Evolutionary conservation across 2,888 invertebrate genomes (phyloP).

Genomic region (Apeira syringaria): DNA sequence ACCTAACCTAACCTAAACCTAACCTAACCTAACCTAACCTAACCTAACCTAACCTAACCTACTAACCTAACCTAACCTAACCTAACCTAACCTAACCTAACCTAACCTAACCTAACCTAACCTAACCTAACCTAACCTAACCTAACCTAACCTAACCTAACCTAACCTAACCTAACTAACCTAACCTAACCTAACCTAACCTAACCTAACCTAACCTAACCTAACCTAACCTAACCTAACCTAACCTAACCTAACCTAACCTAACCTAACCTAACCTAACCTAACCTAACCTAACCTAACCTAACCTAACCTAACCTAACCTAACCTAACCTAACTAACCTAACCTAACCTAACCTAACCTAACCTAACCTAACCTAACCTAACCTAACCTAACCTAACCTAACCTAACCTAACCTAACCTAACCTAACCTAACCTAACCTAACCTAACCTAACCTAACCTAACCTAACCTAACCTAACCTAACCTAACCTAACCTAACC

Average conservation of each 20-base stretch:
- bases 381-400: slow-evolving; percentile 26
- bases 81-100: slow-evolving; percentile 19
- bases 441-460: slow-evolving; percentile 25
- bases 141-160: slow-evolving; percentile 18
- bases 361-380: slow-evolving; percentile 29
- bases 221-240: slow-evolving; percentile 10
- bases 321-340: slow-evolving; percentile 8
- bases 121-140: slow-evolving; percentile 20
- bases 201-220: slow-evolving; percentile 13
- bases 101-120: slow-evolving; percentile 19
- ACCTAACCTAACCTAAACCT: slow-evolving; percentile 9
- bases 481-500: slow-evolving; percentile 24
- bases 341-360: slow-evolving; percentile 28
- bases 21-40: slow-evolving; percentile 24
- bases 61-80: slow-evolving; percentile 23
- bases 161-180: slow-evolving; percentile 14
- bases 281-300: slow-evolving; percentile 17
- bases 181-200: slow-evolving; percentile 22
- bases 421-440: slow-evolving; percentile 29
- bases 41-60: slow-evolving; percentile 20
- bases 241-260: slow-evolving; percentile 5
- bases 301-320: slow-evolving; percentile 20
- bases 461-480: slow-evolving; percentile 30
- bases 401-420: slow-evolving; percentile 19
- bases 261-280: slow-evolving; percentile 9